Base-by-base conservation (phyloP, 2,797 vertebrate species). In the Scyliorhinus canicula region DNA sequence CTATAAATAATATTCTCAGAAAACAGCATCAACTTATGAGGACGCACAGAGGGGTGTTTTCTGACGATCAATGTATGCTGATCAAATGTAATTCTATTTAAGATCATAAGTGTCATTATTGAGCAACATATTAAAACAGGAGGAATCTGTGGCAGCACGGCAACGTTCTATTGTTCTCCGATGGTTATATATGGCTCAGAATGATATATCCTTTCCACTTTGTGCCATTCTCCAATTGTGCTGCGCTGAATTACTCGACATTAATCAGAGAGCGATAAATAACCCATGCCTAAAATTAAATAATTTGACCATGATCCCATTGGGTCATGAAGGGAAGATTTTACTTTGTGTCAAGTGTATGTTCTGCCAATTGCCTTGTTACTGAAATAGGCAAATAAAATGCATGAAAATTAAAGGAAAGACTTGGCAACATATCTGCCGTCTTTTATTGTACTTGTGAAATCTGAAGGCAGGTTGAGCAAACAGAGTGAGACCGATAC, bases 1-100 rank as follows among this genome's bases (percentile, higher is more conserved):
- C 67, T 94, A 74, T 71, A 94, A 94, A 94, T 94, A 94, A 94
- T 94, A 14, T 74, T 55, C 50, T 74, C 44, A 74, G 47, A 50
- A 94, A 94, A 52, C 28, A 28, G 47, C 26, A 52, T 52, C 93
- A 50, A 28, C 47, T n/a, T 55, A 94, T 94, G 47, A 65, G 40
- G 57, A 74, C 28, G 14, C 93, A 74, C 16, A 55, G 5, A 94
- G 67, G 11, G 16, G 65, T 67, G 28, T 94, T 94, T 24, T 94
- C 93, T 50, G 35, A 16, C 50, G 69, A 52, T 52, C 28, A 74
- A n/a, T 55, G 47, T 55, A 35, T 24, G 93, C 14, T 74, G 67
- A 74, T 52, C 31, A 50, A 93, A 16, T 35, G 28, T 71, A 21
- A 74, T 71, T 69, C 93, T 35, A 35, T 35, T 94, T 74, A n/a